These are phyloP conservation scores for Struthio camelus DNA, from an alignment of 2,113 vertebrate species.

Conservation along the genomic window DNA sequence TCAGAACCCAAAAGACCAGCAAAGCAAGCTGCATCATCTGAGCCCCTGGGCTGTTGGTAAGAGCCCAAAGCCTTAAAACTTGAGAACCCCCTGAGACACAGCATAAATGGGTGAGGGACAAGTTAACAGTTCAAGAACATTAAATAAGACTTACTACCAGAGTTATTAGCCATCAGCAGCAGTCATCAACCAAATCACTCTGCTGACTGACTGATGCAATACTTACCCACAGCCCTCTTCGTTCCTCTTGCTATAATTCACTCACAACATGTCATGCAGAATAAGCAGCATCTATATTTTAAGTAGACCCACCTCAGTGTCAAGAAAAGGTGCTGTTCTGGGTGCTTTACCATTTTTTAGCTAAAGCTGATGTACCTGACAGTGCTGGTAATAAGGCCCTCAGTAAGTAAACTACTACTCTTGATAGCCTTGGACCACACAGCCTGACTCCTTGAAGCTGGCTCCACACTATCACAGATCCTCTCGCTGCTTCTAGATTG, in stretches of 20 bases:
- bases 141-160: neutral
- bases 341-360: neutral
- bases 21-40: neutral
- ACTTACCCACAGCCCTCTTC: no score
- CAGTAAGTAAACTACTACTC: neutral
- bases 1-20: neutral
- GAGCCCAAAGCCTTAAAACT: neutral
- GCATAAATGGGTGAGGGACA: neutral
- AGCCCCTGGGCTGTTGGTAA: neutral
- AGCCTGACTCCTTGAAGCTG: neutral
- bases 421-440: neutral
- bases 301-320: neutral
- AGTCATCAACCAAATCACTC: neutral
- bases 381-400: neutral
- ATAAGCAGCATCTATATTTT: neutral
- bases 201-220: neutral
- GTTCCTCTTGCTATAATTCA: neutral
- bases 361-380: neutral
- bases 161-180: neutral
- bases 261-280: neutral
- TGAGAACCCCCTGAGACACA: fast-evolving
- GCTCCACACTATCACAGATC: neutral
- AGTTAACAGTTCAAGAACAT: neutral
- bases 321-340: no score
- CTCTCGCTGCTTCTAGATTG: neutral